These are phyloP conservation scores for Drosophila sproati DNA, from an alignment of 1,140 invertebrate genomes.

Conservation along the genomic window DNA sequence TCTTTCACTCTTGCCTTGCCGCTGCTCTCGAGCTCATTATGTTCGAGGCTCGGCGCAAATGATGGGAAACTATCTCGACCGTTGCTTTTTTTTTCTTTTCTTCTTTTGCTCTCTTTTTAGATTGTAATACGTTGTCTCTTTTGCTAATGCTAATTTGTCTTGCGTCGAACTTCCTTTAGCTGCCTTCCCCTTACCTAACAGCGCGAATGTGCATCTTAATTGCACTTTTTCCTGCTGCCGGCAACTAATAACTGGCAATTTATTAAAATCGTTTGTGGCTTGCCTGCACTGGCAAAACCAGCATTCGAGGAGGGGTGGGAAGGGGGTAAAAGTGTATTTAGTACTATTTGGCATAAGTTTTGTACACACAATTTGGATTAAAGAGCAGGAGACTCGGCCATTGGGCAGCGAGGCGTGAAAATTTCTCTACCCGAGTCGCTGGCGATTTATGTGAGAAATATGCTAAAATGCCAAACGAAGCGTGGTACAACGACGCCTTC, in stretches of 20 bases:
- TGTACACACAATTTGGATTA: conserved; percentile 49
- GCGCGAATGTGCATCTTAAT: conserved; percentile 70
- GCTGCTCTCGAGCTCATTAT: conserved; percentile 58
- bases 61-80: conserved; percentile 74
- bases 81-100: conserved; percentile 15
- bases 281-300: conserved; percentile 24
- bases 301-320: not conserved
- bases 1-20: not conserved
- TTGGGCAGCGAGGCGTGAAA: conserved; percentile 72
- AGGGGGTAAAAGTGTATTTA: conserved; percentile 23
- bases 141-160: conserved; percentile 75
- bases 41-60: conserved; percentile 64
- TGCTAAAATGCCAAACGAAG: conserved; percentile 77
- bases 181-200: not conserved
- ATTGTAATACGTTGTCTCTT: conserved; percentile 22
- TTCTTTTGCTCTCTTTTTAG: conserved; percentile 46
- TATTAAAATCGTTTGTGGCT: conserved; percentile 79
- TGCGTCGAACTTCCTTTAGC: conserved; percentile 54
- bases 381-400: conserved; percentile 51
- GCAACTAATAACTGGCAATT: conserved; percentile 79
- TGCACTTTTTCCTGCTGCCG: conserved; percentile 75
- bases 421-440: conserved; percentile 76
- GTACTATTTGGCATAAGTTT: conserved; percentile 59
- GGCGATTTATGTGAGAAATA: conserved; percentile 80
- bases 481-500: conserved; percentile 29